Evolutionary conservation across 2,797 vertebrate species (phyloP).

Genomic region (Brachyalestes nurse): DNA sequence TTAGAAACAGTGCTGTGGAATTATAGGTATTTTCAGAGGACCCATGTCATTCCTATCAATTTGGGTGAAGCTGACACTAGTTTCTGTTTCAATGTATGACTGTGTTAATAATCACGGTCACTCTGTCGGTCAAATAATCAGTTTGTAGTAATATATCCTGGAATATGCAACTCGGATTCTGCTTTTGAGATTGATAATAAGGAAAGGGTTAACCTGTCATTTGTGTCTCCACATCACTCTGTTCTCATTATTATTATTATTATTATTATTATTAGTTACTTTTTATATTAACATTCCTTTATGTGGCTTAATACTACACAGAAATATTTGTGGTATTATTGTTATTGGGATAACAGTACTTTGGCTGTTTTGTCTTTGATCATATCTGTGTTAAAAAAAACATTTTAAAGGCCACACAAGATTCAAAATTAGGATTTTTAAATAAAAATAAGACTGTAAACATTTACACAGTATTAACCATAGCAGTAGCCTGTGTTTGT

Average conservation of each 20-base stretch:
- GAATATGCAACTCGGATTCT: background rate
- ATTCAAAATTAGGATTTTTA: background rate
- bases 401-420: conserved; percentile 2
- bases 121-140: background rate
- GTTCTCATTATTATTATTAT: background rate
- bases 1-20: no score
- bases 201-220: conserved; percentile 64
- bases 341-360: background rate
- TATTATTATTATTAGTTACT: background rate
- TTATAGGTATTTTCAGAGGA: no score
- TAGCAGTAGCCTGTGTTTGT: background rate
- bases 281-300: conserved; percentile 41
- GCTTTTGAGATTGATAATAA: conserved; percentile 39
- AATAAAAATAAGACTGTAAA: no score
- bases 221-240: conserved; percentile 48
- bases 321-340: background rate
- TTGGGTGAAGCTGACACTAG: no score
- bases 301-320: background rate
- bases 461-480: background rate
- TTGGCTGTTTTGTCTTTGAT: no score
- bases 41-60: no score
- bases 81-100: no score
- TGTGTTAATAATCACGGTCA: background rate
- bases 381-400: no score
- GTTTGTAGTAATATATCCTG: no score